Conservation (phyloP, 2,797 vertebrate species). For the Phrynocephalus guinanensis region DNA sequence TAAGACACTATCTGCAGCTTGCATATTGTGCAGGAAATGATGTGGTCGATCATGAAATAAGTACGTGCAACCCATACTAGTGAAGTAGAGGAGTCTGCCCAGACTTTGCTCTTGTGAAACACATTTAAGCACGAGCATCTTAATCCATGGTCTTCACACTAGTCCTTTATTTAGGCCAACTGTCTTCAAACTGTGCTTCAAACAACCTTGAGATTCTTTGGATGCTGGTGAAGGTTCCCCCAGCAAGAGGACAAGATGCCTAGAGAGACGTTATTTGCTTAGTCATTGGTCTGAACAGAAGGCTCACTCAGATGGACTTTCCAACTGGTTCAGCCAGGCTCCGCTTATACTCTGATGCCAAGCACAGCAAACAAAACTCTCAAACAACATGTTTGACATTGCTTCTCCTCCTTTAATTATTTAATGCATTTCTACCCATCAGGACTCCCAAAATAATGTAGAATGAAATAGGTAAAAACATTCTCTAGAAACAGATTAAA, state of each 20-base stretch:
- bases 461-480: too few relatives aligned
- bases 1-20: constrained; percentile 25
- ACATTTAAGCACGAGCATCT: neutral
- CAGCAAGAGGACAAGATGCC: neutral
- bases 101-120: neutral
- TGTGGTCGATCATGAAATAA: neutral
- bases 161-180: neutral
- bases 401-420: too few relatives aligned
- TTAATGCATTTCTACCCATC: too few relatives aligned
- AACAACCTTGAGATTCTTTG: neutral
- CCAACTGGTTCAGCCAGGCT: too few relatives aligned
- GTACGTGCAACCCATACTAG: neutral
- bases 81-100: neutral
- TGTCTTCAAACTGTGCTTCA: neutral
- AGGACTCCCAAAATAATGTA: too few relatives aligned
- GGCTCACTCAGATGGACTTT: too few relatives aligned
- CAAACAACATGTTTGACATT: too few relatives aligned
- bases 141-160: neutral
- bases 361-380: too few relatives aligned
- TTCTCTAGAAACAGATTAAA: too few relatives aligned
- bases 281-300: too few relatives aligned
- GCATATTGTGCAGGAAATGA: neutral
- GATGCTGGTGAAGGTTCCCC: neutral
- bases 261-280: neutral
- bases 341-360: too few relatives aligned